Conservation (phyloP, 2,888 invertebrate species). For the Nomada fabriciana region DNA sequence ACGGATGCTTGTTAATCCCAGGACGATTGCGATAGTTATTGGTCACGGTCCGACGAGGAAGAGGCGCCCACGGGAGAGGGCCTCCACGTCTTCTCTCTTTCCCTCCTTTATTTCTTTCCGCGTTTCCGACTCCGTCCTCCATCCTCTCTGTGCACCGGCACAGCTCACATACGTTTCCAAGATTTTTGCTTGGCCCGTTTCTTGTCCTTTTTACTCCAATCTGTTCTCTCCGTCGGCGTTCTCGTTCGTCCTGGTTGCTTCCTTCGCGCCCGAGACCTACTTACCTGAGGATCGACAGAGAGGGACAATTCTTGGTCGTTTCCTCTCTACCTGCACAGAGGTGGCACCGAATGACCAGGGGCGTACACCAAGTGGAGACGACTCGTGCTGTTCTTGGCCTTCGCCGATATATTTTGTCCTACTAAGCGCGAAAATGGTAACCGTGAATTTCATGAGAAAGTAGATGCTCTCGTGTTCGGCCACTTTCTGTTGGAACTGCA, state of each 20-base stretch:
- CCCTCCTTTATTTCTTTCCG: background rate
- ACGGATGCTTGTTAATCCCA: conserved; percentile 60
- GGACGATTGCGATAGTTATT: conserved; percentile 75
- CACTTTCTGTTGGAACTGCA: conserved; percentile 40
- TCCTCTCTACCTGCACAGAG: conserved; percentile 26
- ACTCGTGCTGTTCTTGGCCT: background rate
- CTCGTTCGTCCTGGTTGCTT: conserved; percentile 43
- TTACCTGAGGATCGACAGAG: conserved; percentile 71
- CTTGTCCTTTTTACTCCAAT: conserved; percentile 42
- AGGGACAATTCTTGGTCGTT: conserved; percentile 35
- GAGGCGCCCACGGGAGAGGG: conserved; percentile 48
- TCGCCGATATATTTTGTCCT: conserved; percentile 46
- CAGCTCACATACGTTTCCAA: conserved; percentile 53
- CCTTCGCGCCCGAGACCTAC: conserved; percentile 75
- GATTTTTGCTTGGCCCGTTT: conserved; percentile 56
- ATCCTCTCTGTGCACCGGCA: no score
- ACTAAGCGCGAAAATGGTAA: conserved; percentile 48
- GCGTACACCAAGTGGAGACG: conserved; percentile 34
- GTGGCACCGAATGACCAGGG: conserved; percentile 52
- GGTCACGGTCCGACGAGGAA: conserved; percentile 73
- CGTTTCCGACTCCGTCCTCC: no score
- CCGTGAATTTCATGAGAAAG: conserved; percentile 52
- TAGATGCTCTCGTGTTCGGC: conserved; percentile 21
- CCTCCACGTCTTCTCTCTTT: background rate
- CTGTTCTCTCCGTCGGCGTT: conserved; percentile 13